These are phyloP conservation scores for Meghimatium bilineatum DNA, from an alignment of 2,888 invertebrate species.

Conservation along the genomic window DNA sequence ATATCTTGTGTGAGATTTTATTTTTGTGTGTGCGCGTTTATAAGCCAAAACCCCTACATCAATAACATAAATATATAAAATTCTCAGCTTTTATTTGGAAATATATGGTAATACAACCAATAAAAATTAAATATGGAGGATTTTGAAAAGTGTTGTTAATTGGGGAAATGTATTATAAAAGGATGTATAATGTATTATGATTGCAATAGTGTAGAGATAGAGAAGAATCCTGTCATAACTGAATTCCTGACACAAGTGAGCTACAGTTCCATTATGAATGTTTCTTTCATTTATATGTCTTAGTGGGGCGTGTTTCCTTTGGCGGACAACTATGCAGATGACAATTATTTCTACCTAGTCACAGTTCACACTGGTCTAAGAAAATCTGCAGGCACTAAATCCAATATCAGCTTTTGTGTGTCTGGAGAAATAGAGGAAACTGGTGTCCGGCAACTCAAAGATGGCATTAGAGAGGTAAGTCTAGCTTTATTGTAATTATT, in stretches of 20 bases:
- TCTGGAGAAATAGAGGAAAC: constrained; percentile 71
- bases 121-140: too few relatives aligned
- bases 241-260: background rate
- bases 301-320: constrained; percentile 72
- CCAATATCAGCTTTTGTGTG: constrained; percentile 67
- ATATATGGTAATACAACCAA: too few relatives aligned
- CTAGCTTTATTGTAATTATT: too few relatives aligned
- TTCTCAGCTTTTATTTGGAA: too few relatives aligned
- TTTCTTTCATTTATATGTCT: constrained; percentile 28
- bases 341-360: constrained; percentile 69
- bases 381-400: constrained; percentile 66
- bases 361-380: constrained; percentile 70
- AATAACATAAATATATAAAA: too few relatives aligned
- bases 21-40: too few relatives aligned
- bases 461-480: constrained; percentile 54
- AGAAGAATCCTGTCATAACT: background rate
- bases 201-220: too few relatives aligned
- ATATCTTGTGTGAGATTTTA: too few relatives aligned
- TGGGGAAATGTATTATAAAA: too few relatives aligned
- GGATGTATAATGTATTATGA: too few relatives aligned
- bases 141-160: too few relatives aligned
- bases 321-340: constrained; percentile 67
- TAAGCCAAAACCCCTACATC: too few relatives aligned
- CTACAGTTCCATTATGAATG: background rate
- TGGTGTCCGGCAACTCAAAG: constrained; percentile 67